Base-by-base conservation (phyloP, 1,140 invertebrate genomes). In the Nylanderia fulva region DNA sequence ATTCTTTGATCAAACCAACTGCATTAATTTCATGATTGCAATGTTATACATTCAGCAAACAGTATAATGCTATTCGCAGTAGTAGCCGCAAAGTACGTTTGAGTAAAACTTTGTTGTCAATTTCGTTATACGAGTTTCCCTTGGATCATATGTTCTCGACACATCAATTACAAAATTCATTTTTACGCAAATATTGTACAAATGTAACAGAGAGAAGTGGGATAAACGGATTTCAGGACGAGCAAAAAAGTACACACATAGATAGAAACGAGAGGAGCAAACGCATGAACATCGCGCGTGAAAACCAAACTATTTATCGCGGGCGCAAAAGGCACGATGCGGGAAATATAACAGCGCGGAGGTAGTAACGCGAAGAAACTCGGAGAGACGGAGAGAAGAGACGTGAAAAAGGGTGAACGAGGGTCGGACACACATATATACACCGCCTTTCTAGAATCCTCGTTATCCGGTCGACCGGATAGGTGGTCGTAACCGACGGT, bases 401-500 rank as follows among this genome's bases (percentile, higher is more conserved):
- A 79, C 58, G 75, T 61, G 61, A 42, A 76, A 69, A 83, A 54
- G 58, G 45, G 79, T 74, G 39, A 82, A 54, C 48, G 61, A 79
- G 52, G 72, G 61, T 85, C 24, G 58, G 74, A 61, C 80, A 66
- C 36, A 85, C 80, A 66, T 27, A 85, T 21, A 85, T 52, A 61
- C 58, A 13, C 64, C 27, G 69, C 29, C 74, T 88, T 82, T 84
- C 87, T 88, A 56, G 85, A 88, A 86, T 89, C 48, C 87, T 89
- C 88, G 88, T 89, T 89, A 89, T 88, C 85, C 87, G 66, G 88
- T 69, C 77, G 87, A 88, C 68, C 71, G 72, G n/a, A 13, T 48
- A 48, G 72, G 39, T 36, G 61, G 85, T 75, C 60, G 54, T 87
- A 69, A 72, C 54, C 27, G 27, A 45, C 76, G 77, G 87, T 88